Conservation (phyloP, 2,797 vertebrate species). For the Silurus aristotelis region DNA sequence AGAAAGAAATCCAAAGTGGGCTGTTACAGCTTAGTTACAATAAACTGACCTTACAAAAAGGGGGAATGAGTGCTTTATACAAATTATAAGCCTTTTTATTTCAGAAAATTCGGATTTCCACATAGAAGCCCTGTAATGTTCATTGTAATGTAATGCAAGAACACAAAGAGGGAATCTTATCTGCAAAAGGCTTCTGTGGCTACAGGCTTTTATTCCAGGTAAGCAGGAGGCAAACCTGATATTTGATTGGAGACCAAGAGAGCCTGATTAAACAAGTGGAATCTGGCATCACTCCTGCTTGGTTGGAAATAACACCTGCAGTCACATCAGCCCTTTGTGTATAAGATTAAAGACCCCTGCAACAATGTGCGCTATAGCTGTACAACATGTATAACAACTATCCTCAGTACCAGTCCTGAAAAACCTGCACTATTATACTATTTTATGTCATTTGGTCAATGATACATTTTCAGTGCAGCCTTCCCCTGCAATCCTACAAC, state of each 20-base stretch:
- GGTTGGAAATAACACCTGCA: constrained; percentile 9
- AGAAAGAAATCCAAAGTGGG: neutral
- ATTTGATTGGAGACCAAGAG: neutral
- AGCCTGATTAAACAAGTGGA: neutral
- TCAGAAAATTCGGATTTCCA: neutral
- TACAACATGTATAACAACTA: neutral
- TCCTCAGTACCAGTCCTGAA: neutral
- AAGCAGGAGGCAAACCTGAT: neutral
- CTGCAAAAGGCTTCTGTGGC: neutral
- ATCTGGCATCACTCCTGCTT: neutral
- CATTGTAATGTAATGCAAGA: neutral
- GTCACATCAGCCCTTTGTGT: neutral
- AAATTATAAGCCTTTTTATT: neutral
- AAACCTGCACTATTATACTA: neutral
- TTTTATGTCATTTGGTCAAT: neutral
- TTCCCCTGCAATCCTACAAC: neutral
- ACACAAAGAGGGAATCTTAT: neutral
- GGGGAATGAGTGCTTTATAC: neutral
- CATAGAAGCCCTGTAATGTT: neutral
- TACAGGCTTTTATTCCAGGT: neutral
- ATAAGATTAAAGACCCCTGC: neutral
- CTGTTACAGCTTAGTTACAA: neutral
- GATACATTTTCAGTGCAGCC: neutral
- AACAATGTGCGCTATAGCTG: neutral
- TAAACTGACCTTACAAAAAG: neutral